Base-by-base conservation (phyloP, 2,797 vertebrate species). In the Tangara arthus region DNA sequence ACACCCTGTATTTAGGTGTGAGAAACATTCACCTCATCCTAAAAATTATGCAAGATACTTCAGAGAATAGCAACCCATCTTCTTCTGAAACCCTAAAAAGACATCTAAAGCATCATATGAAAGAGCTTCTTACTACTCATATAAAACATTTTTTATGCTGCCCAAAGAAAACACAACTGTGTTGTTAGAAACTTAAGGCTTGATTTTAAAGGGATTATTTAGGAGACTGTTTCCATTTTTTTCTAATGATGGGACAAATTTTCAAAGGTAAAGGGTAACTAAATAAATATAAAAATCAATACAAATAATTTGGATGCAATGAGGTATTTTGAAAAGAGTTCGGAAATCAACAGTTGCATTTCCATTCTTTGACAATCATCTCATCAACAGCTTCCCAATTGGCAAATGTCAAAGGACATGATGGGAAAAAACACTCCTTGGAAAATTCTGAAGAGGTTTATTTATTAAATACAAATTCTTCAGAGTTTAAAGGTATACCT, bases 381-480 rank as follows among this genome's bases (percentile, higher is more conserved):
- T 90, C 52, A 85, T 41, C 73, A 93, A 91, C 87, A 70, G 44
- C 30, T 61, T 94, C 60, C 79, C 66, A 86, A 90, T 64, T n/a
- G 53, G 53, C 93, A 90, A 96, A 88, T 64, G 46, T 59, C 69
- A 81, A 95, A 94, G 39, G 6, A 81, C 28, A 52, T 0, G 0
- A 76, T 37, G 59, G 56, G 37, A 73, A 89, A 75, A 88, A 68
- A 0, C 41, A 82, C 27, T 71, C 30, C 37, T 64, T 66, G 72
- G 75, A 97, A 97, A 96, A 79, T 82, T 82, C 52, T 79, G 17
- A 87, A 81, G 37, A 20, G 41, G 82, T 66, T 92, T 73, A 78
- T 47, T 61, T 68, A 94, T 75, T 63, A 94, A 77, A 55, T 20
- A 57, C 15, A 72, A 92, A 57, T 1, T 11, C 27, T 89, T 84